A percentile compares a stretch with the other conserved stretches of the same genome.
Conservation (phyloP, 2,888 invertebrate species). For the Eupithecia insigniata region DNA sequence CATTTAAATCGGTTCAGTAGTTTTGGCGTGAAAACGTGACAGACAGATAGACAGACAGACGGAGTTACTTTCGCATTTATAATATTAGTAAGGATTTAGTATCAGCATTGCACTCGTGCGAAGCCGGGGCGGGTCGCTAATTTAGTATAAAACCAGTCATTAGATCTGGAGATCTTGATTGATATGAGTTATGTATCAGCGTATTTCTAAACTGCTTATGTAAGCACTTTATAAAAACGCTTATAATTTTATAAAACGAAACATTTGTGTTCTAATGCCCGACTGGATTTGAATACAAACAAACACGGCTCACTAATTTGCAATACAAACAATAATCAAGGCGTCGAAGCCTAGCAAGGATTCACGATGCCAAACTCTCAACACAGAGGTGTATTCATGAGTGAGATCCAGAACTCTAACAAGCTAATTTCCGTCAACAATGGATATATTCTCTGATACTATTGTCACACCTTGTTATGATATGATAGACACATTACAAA, state of each 20-base stretch:
- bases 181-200: neutral
- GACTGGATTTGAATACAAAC: constrained; percentile 1
- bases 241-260: neutral
- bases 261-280: neutral
- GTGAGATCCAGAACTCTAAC: neutral
- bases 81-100: no score
- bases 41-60: no score
- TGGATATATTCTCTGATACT: neutral
- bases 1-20: no score
- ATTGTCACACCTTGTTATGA: neutral
- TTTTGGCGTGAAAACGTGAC: no score
- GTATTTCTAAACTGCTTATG: neutral
- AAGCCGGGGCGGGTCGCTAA: no score
- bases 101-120: no score
- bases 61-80: no score
- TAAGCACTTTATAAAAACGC: neutral
- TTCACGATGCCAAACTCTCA: neutral
- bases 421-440: neutral
- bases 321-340: constrained; percentile 1
- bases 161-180: neutral
- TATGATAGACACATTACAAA: neutral
- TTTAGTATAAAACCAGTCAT: neutral
- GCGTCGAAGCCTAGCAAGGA: neutral
- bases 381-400: neutral
- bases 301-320: neutral